A percentile compares a stretch with the other conserved stretches of the same genome.
Conservation (phyloP, 2,888 invertebrate species). For the Lissocephala sabroskyi region DNA sequence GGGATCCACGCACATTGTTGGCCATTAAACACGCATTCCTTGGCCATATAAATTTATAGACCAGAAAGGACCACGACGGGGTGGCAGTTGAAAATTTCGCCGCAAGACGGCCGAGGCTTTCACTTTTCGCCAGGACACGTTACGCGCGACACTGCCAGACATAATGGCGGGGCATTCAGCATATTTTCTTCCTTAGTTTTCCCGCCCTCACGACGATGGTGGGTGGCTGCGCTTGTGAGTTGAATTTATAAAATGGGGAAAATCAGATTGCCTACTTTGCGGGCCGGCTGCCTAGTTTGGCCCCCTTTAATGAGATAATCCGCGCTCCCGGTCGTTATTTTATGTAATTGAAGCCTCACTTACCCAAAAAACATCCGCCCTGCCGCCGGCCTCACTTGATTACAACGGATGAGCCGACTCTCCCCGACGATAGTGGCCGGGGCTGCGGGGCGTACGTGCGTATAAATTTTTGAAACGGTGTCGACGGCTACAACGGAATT, state of each 20-base stretch:
- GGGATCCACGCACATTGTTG: slow-evolving; percentile 49
- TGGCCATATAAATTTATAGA: slow-evolving; percentile 63
- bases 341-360: slow-evolving; percentile 62
- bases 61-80: slow-evolving; percentile 30
- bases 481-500: slow-evolving; percentile 9
- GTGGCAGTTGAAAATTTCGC: slow-evolving; percentile 4
- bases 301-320: slow-evolving; percentile 68
- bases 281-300: background rate
- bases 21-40: slow-evolving; percentile 67
- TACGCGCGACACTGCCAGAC: slow-evolving; percentile 12
- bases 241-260: slow-evolving; percentile 45
- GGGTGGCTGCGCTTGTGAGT: slow-evolving; percentile 38
- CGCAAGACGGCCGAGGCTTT: slow-evolving; percentile 28
- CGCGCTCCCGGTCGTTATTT: slow-evolving; percentile 52
- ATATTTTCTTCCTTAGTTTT: slow-evolving; percentile 15
- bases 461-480: slow-evolving; percentile 16
- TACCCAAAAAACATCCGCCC: slow-evolving; percentile 22
- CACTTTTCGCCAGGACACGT: slow-evolving; percentile 32
- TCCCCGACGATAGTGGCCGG: slow-evolving; percentile 52
- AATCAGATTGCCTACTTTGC: background rate
- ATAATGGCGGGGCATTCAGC: slow-evolving; percentile 14
- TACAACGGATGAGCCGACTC: slow-evolving; percentile 23
- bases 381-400: slow-evolving; percentile 23
- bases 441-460: slow-evolving; percentile 52
- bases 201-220: background rate